Conservation (phyloP, 35 echinoderm and acorn worm species). For the Ophioderma brevispina region DNA sequence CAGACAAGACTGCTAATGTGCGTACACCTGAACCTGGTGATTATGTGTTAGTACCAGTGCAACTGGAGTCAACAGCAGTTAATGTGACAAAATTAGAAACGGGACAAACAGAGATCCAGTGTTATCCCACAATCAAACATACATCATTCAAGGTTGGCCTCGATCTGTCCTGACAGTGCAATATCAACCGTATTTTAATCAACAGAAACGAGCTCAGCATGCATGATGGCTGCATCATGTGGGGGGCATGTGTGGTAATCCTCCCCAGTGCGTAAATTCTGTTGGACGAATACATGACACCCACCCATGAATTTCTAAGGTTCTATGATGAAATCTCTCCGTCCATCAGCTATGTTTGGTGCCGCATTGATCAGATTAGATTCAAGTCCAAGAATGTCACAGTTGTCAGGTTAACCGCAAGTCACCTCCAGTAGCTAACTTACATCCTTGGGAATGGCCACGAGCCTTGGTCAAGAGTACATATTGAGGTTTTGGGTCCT, state of each 20-base stretch:
- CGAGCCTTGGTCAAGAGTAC: conserved; percentile 39
- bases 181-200: too few relatives aligned
- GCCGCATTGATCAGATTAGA: conserved; percentile 48
- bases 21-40: background rate
- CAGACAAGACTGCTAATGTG: background rate
- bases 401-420: too few relatives aligned
- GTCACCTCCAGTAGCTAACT: too few relatives aligned
- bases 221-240: too few relatives aligned
- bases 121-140: conserved; percentile 30
- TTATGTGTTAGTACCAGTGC: background rate
- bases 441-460: conserved; percentile 59
- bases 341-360: too few relatives aligned
- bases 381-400: background rate
- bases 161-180: too few relatives aligned
- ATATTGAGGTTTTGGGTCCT: conserved; percentile 56
- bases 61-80: conserved; percentile 6
- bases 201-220: too few relatives aligned
- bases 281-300: too few relatives aligned
- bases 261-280: conserved; percentile 41
- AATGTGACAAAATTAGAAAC: conserved; percentile 28
- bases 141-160: conserved; percentile 46
- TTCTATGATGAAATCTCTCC: too few relatives aligned
- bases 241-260: too few relatives aligned
- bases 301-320: too few relatives aligned
- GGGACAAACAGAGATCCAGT: too few relatives aligned